phyloP scores from a whole-genome alignment of 2,797 vertebrate genomes.

The Pogoniulus pusillus region DNA sequence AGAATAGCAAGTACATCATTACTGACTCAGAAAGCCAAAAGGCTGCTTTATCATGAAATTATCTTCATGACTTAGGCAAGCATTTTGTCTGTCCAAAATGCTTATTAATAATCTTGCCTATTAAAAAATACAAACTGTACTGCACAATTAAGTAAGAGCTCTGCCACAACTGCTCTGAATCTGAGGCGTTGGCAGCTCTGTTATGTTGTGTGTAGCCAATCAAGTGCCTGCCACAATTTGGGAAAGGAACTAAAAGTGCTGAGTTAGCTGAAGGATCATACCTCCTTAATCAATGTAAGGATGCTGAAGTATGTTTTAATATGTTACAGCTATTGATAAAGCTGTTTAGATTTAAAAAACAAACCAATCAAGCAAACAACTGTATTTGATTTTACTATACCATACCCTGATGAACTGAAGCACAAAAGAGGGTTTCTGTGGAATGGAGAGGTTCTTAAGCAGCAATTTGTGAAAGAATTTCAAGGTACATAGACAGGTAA shows the following conservation, averaged over 20 bases:
- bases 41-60: background rate
- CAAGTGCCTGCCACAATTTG: background rate
- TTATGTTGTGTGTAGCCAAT: background rate
- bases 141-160: background rate
- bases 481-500: background rate
- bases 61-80: background rate
- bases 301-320: background rate
- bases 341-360: background rate
- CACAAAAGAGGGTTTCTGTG: background rate
- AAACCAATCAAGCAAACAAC: background rate
- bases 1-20: background rate
- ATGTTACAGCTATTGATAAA: background rate
- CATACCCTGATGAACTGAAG: background rate
- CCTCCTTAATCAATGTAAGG: background rate
- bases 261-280: background rate
- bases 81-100: background rate
- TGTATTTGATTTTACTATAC: background rate
- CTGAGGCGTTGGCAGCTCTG: background rate
- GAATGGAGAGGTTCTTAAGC: background rate
- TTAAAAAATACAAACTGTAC: background rate
- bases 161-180: background rate
- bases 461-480: background rate
- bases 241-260: background rate
- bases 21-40: slow-evolving; percentile 2
- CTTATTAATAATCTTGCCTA: background rate